These are phyloP conservation scores for Sebastes diaconus DNA, from an alignment of 2,797 vertebrate genomes.

Conservation along the genomic window DNA sequence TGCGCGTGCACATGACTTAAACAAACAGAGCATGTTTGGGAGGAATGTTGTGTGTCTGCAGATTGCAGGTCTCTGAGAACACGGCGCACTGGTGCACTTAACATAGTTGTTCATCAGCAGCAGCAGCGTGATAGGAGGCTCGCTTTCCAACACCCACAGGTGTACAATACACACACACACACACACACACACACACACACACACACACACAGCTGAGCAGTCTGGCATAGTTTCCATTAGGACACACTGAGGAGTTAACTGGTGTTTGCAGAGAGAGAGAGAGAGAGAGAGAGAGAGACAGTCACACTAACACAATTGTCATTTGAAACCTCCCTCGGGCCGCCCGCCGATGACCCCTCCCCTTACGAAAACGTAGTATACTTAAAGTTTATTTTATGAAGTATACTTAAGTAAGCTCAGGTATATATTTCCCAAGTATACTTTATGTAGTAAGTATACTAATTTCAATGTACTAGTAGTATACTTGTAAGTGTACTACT, in stretches of 20 bases:
- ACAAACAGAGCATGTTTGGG: conserved; percentile 53
- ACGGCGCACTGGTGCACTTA: conserved; percentile 39
- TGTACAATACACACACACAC: conserved; percentile 19
- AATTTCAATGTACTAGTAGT: too few species aligned
- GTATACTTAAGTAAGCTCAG: too few species aligned
- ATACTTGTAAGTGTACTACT: too few species aligned
- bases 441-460: too few species aligned
- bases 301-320: conserved; percentile 6
- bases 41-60: conserved; percentile 64
- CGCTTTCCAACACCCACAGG: conserved; percentile 21
- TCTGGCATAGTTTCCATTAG: conserved; percentile 46
- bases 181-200: conserved; percentile 6
- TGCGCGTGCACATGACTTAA: conserved; percentile 33
- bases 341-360: conserved; percentile 10
- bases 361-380: too few species aligned
- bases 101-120: conserved; percentile 60
- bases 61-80: conserved; percentile 49
- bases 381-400: too few species aligned
- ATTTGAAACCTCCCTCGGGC: background rate
- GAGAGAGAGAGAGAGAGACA: background rate
- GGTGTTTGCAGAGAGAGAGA: background rate
- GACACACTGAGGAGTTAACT: conserved; percentile 25
- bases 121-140: conserved; percentile 24
- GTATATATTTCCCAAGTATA: too few species aligned
- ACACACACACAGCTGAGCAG: conserved; percentile 1